Evolutionary conservation across 2,113 vertebrate genomes (phyloP), one percentile per base, ranked within the genome.

Genomic region (Numenius arquata): DNA sequence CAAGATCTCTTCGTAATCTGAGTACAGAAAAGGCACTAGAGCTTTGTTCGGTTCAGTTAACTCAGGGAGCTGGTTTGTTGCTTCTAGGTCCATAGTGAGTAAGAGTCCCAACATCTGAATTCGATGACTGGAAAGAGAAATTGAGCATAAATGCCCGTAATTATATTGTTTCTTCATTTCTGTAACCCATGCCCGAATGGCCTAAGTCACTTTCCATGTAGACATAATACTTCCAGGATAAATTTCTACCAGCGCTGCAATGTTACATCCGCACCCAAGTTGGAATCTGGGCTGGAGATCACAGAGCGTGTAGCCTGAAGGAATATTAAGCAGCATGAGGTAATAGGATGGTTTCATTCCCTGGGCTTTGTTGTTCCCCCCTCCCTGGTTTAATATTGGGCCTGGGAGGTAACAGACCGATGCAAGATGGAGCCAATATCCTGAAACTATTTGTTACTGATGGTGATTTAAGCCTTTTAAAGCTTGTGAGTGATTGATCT

Each of bases 121-220:
- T 93, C 71, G 58, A 4, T 45, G n/a, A 34, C 40, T 85, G 36
- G 58, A 58, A 85, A 72, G 48, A 34, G 41, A 56, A 81, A 82
- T 22, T 55, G 34, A 72, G 29, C 26, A 45, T 38, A 58, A 5
- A 1, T 71, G 61, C 14, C 25, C 0, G 0, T 23, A 18, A 30
- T 63, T 53, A 0, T 10, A 12, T 66, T 45, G 22, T 27, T 59
- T 47, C 38, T 41, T 10, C 4, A 21, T 48, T 90, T 13, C 34
- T 79, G 43, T 34, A 52, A 65, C 38, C 43, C 0, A 0, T 61
- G 47, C 48, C n/a, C 1, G 0, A 38, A 29, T 67, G 23, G 23
- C n/a, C 61, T 65, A 68, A 65, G 43, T 63, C 43, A 21, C n/a
- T 68, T 75, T 63, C 20, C 26, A 19, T 56, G 36, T 22, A 59